Base-by-base conservation (phyloP, 2,797 vertebrate genomes). In the Aplochiton taeniatus region DNA sequence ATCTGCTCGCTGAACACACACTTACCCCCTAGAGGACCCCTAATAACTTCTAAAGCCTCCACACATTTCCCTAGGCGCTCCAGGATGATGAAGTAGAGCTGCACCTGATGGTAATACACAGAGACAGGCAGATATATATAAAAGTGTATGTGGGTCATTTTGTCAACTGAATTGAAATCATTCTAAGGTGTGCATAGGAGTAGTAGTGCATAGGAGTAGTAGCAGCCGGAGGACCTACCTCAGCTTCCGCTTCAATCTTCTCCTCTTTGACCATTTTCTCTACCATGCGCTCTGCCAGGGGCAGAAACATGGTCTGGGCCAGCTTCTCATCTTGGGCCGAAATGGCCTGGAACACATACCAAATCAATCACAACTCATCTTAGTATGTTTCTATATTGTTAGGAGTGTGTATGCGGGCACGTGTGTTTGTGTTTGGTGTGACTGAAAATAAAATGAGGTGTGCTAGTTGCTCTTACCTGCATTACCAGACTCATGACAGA, bases 251-350 rank as follows among this genome's bases (percentile, higher is more conserved):
- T 83, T 99, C 97, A 0, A 99, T 98, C 88, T 99, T 99, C 82
- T 98, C 96, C 76, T 99, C 97, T 76, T 96, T 99, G 9, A 99
- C 97, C 97, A 98, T 99, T 83, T 98, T 99, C 82, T 98, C 97
- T 78, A 98, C 97, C 97, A 99, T 99, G 63, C 97, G 95, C 59
- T 98, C 96, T 16, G 97, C 97, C 53, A 99, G 90, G 1, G 97
- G 97, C 78, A 99, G 90, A 87, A 98, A 98, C 97, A 99, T 99
- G 0, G 96, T 98, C 74, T 97, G 96, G 42, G 97, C 93, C 77
- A 99, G 93, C 74, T 95, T 98, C 79, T 98, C 96, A 84, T 99
- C 97, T 76, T 96, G 94, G 9, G 95, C 97, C 0, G 97, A 98
- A 89, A 99, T 97, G 61, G 97, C 98, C 97, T 99, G 17, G 31